Evolutionary conservation across 1,140 invertebrate species (phyloP).

Genomic region (Venturia canescens): DNA sequence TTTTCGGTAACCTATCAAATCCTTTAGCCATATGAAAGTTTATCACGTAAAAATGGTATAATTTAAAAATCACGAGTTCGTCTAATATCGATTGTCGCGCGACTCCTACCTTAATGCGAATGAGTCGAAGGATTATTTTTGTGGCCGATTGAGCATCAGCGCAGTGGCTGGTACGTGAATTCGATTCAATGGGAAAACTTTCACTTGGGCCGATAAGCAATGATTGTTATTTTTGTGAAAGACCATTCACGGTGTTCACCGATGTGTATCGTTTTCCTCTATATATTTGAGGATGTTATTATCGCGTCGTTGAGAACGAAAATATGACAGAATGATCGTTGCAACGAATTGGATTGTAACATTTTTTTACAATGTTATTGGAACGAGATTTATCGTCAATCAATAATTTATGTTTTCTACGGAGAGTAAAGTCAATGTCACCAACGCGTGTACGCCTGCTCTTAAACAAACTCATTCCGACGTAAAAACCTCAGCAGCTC

Average conservation of each 20-base stretch:
- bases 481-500: neutral
- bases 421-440: neutral
- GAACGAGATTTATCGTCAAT: neutral
- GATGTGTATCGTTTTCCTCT: neutral
- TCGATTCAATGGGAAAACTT: neutral
- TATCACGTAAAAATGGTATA: no score
- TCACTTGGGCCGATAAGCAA: neutral
- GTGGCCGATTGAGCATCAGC: neutral
- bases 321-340: neutral
- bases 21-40: no score
- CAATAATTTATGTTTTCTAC: constrained; percentile 15
- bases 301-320: neutral
- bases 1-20: no score
- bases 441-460: neutral
- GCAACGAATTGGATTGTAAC: neutral
- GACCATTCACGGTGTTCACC: neutral
- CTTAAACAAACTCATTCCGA: neutral
- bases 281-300: neutral
- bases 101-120: no score
- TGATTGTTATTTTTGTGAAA: neutral
- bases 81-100: no score
- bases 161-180: neutral
- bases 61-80: no score
- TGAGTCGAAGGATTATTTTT: no score
- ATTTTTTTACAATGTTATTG: neutral